Evolutionary conservation across 2,888 invertebrate genomes (phyloP), one percentile per base, ranked within the genome.

Genomic region (Xestobium rufovillosum): DNA sequence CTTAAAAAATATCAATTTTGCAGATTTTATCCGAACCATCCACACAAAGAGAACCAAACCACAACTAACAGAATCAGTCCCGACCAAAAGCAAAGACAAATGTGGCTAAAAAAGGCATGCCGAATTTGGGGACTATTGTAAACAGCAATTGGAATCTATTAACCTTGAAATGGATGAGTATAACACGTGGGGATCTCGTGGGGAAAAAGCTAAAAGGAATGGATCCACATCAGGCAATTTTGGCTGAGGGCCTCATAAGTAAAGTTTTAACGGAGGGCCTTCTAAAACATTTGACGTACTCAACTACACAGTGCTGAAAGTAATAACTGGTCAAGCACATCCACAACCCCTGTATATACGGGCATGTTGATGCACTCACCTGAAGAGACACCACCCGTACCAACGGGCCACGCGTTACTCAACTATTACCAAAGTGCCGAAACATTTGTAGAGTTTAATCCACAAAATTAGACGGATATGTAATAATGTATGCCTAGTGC

Each of bases 81-180:
- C 25, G 14, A 34, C 11, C 28, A 34, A 34, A 34, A 34, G 26
- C 26, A 34, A 12, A 10, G 28, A 13, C 9, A 34, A 12, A 28
- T 31, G 29, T 33, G 28, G 28, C 9, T 26, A 34, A 34, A 34
- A 34, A 28, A 34, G 28, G 11, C 32, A 31, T 4, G 14, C 14
- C 19, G 38, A 38, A 12, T 38, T 38, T 27, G 26, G 26, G 16
- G 12, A 37, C 4, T 35, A 26, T 14, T 38, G 38, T 25, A 27
- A 38, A 36, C 10, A 14, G 25, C 14, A 35, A 14, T 19, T 38
- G 13, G 35, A 38, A 25, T n/a, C n/a, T n/a, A 38, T 14, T 14
- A 36, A 14, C 10, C 13, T 19, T 36, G 16, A 19, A 9, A 29
- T 37, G 19, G 35, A 37, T 25, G 39, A 39, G 30, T 39, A 14